Percentiles rank a stretch among this genome's conserved stretches.
These are phyloP conservation scores for Eclectus roratus DNA, from an alignment of 2,113 vertebrate species.

Conservation along the genomic window DNA sequence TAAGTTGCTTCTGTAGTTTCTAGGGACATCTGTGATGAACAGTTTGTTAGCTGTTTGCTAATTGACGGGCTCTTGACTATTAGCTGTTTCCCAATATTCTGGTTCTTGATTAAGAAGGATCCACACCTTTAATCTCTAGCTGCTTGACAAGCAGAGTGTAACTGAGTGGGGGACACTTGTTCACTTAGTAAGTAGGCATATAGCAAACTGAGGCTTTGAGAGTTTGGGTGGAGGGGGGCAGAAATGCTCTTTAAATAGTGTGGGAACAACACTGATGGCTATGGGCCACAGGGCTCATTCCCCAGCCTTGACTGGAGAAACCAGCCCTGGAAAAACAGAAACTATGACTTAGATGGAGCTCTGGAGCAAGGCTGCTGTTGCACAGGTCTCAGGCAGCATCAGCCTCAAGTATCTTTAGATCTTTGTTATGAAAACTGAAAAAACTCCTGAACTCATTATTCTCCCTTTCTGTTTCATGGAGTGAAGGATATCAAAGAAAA, in stretches of 20 bases:
- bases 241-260: not conserved
- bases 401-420: not conserved
- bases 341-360: not conserved
- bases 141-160: not conserved
- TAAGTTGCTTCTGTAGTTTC: not conserved
- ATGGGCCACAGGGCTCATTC: not conserved
- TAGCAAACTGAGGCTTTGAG: not conserved
- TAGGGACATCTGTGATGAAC: not conserved
- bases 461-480: not conserved
- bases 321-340: not conserved
- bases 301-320: not conserved
- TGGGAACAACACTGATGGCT: not conserved
- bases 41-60: not conserved
- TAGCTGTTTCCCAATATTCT: not conserved
- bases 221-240: not conserved
- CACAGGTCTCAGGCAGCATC: not conserved
- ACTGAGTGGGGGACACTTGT: not conserved
- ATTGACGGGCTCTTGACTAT: not conserved
- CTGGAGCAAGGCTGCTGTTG: not conserved
- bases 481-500: not conserved
- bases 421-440: not conserved
- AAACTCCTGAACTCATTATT: fast-evolving
- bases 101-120: not conserved
- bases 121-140: not conserved
- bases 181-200: not conserved